These are phyloP conservation scores for Zapus hudsonius DNA, from an alignment of 2,113 vertebrate genomes.

Conservation along the genomic window DNA sequence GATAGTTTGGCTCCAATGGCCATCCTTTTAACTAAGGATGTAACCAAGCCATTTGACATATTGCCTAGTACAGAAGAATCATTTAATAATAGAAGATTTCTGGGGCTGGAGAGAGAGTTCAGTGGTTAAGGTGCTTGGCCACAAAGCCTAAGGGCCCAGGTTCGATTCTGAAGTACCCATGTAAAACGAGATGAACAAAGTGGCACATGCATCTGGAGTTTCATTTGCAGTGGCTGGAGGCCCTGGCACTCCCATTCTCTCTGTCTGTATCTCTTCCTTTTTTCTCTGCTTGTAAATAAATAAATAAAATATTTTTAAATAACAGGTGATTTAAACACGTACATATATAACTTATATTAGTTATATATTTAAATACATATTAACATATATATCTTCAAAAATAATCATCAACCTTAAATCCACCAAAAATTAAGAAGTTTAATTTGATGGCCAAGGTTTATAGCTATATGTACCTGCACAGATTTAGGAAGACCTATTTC, in stretches of 20 bases:
- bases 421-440: neutral
- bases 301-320: no score
- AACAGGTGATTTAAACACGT: no score
- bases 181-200: no score
- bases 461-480: neutral
- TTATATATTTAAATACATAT: neutral
- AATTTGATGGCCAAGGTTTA: neutral
- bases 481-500: neutral
- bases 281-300: no score
- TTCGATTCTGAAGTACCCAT: no score
- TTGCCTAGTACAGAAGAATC: neutral
- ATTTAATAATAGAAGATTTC: neutral
- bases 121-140: no score
- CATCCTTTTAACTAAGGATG: neutral
- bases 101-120: no score
- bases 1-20: neutral
- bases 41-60: neutral
- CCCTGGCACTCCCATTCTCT: no score
- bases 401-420: neutral
- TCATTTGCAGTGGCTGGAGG: no score
- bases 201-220: no score
- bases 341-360: neutral
- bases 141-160: no score
- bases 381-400: neutral
- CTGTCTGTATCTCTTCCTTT: no score